phyloP scores from a whole-genome alignment of 1,140 invertebrate species.

The Meloidogyne hapla region DNA sequence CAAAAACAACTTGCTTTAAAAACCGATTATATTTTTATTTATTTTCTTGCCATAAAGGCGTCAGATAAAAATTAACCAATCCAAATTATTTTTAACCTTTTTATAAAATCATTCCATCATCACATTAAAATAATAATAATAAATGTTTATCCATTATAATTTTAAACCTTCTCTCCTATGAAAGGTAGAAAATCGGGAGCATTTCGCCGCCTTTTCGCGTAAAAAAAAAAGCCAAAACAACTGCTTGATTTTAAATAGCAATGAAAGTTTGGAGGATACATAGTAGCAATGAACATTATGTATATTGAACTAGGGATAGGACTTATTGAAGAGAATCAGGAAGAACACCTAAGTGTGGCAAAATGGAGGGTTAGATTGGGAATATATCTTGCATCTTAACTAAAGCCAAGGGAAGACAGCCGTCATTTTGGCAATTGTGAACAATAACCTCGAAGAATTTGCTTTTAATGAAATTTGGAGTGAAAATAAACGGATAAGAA shows the following conservation, averaged over 20 bases:
- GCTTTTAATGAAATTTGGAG: neutral
- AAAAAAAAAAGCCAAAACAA: neutral
- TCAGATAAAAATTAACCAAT: too few species aligned
- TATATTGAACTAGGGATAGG: too few species aligned
- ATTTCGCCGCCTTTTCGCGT: neutral
- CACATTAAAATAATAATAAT: neutral
- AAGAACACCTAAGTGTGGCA: neutral
- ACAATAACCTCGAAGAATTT: neutral
- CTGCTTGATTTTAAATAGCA: neutral
- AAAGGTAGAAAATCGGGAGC: neutral
- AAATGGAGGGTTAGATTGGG: neutral
- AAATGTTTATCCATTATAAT: neutral
- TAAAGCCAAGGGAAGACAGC: neutral
- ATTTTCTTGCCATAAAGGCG: too few species aligned
- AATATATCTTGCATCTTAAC: neutral
- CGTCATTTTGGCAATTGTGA: neutral
- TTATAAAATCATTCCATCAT: neutral
- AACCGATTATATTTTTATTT: too few species aligned
- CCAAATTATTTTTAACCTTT: neutral
- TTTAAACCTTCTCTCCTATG: neutral
- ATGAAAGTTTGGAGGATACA: neutral
- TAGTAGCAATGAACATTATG: neutral
- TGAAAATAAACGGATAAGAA: neutral
- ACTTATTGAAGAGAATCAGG: neutral
- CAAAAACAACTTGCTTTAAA: too few species aligned